Evolutionary conservation across 2,888 invertebrate genomes (phyloP), one percentile per base, ranked within the genome.

Genomic region (Monoplex corrugatus): DNA sequence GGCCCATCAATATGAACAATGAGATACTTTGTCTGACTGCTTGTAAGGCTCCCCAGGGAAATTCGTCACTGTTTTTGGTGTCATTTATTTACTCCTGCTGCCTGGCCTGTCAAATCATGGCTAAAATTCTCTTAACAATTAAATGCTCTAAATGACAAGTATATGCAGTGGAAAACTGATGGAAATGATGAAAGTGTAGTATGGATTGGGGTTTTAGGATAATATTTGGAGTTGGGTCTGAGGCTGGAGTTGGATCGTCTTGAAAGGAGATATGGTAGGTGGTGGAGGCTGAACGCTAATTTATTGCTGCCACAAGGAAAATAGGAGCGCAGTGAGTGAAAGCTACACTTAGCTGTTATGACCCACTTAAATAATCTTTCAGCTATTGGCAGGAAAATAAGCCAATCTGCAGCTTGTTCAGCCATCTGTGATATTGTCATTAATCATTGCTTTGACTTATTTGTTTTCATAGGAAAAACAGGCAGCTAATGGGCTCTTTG

Each of bases 361-460:
- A n/a, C n/a, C n/a, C n/a, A n/a, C n/a, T n/a, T n/a, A n/a, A n/a
- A n/a, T n/a, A n/a, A n/a, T n/a, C n/a, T n/a, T n/a, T n/a, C n/a
- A n/a, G n/a, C n/a, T n/a, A n/a, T n/a, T n/a, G n/a, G n/a, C 44
- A n/a, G 75, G 88, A 85, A 90, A 89, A 89, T 88, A 90, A 90
- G 89, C 86, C 91, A 88, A 90, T 91, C 90, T 91, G 90, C 88
- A 89, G 90, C 89, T 80, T 86, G 89, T 82, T 80, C 68, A 85
- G 57, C 57, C 88, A 87, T 84, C 83, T 87, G 89, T 63, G 88
- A 82, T 88, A 86, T 80, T 84, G 86, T 88, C 87, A 87, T 86
- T 88, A 89, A 86, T 68, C 80, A 86, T 82, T 88, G 75, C 86
- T 44, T 80, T 82, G 83, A 68, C 83, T 89, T 90, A 90, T 90